Percentiles rank a stretch among this genome's conserved stretches.
Evolutionary conservation across 2,888 invertebrate genomes (phyloP).

Genomic region (Orthonevra nobilis): DNA sequence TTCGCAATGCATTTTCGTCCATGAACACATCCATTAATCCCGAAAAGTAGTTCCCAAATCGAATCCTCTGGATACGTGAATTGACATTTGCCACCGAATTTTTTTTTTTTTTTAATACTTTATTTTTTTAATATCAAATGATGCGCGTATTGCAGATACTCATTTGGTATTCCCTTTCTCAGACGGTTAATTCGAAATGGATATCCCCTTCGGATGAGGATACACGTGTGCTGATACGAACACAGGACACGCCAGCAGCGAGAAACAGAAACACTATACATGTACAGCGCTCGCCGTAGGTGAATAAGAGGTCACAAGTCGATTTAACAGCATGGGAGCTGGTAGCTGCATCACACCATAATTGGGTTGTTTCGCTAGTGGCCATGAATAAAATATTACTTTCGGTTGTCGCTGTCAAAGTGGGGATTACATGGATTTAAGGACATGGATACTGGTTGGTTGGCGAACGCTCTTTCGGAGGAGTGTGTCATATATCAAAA

Average conservation of each 20-base stretch:
- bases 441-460: constrained; percentile 41
- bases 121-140: constrained; percentile 68
- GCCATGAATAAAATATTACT: constrained; percentile 68
- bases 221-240: background rate
- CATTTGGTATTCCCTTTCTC: constrained; percentile 66
- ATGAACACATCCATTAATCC: constrained; percentile 2
- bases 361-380: constrained; percentile 69
- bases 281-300: constrained; percentile 30
- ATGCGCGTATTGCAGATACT: constrained; percentile 69
- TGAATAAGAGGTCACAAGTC: constrained; percentile 54
- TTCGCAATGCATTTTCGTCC: too few relatives aligned
- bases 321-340: constrained; percentile 31
- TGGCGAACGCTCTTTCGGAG: background rate
- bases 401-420: constrained; percentile 66
- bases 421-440: constrained; percentile 65
- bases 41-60: constrained; percentile 20
- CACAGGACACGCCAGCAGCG: background rate
- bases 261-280: too few relatives aligned
- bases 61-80: constrained; percentile 47
- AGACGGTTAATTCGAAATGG: constrained; percentile 60
- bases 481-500: constrained; percentile 1
- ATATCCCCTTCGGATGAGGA: constrained; percentile 25
- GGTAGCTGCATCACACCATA: constrained; percentile 46
- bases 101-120: too few relatives aligned
- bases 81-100: constrained; percentile 43